Base-by-base conservation (phyloP, 2,113 vertebrate species). In the Falcunculus frontatus region DNA sequence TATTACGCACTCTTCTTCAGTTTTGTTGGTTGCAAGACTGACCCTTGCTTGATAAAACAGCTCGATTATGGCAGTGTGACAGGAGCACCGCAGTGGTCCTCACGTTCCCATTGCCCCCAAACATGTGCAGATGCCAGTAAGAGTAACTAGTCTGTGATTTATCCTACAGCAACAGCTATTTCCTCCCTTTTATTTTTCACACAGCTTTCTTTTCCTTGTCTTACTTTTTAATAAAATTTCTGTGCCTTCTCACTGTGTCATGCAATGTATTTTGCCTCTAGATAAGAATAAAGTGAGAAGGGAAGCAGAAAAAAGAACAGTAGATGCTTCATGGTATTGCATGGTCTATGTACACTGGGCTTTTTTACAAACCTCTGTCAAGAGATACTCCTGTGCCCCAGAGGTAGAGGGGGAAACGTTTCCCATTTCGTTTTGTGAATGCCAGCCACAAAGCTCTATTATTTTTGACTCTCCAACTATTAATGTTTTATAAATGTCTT, bases 211-310 rank as follows among this genome's bases (percentile, higher is more conserved):
- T 82, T 84, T 78, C 37, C 69, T 87, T 77, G 29, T 69, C 41
- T 85, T 78, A 55, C 7, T 83, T 95, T 90, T 93, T 70, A 93
- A 89, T 86, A 80, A 84, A 33, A 56, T 72, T 77, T 92, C 44
- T 39, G 9, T 65, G 39, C 33, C 84, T 84, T 65, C 35, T 52
- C 20, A 32, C 10, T 56, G 33, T 70, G 39, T 50, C 29, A 9
- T 55, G 37, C 49, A 83, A 72, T 68, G 64, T 46, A 59, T 94
- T 96, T 97, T 84, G 62, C 85, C 92, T 96, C 53, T 59, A 87
- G 93, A 91, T 41, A 78, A 83, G 35, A 90, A 88, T 13, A 90
- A 87, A 78, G n/a, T 59, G n/a, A 69, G 50, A 79, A 90, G 6
- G 16, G 30, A 87, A 59, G 42, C 16, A 82, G 41, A 56, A 80